Evolutionary conservation across 1,140 invertebrate species (phyloP), one percentile per base, ranked within the genome.

Genomic region (Drosophila neocordata): DNA sequence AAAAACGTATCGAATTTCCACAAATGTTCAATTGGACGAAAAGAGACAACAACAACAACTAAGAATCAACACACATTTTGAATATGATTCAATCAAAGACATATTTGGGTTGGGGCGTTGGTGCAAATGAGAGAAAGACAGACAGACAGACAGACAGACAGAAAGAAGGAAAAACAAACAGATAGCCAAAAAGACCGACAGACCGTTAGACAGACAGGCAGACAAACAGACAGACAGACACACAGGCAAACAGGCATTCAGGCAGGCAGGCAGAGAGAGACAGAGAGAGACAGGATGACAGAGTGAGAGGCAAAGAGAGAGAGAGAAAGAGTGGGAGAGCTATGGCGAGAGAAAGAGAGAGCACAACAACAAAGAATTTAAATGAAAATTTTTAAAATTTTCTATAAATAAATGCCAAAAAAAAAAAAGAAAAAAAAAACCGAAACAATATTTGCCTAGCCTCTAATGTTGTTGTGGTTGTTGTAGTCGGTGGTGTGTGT

Each of bases 41-140:
- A 79, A 89, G 88, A 89, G 88, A 90, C 87, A 79, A 75, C 88
- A 81, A 88, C 76, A 90, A 89, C 66, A 80, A 31, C 69, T 61
- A 84, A 81, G 74, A 78, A 79, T 59, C 67, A 67, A 75, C 77
- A 79, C 72, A 73, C 68, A 79, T 66, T 76, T 79, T 82, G 68
- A 79, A 85, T 85, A 89, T 83, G 82, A 87, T 90, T 85, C 76
- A 90, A 90, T 90, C 81, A 78, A 88, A 91, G 89, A 90, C 89
- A 89, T 91, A 91, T 91, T 91, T 91, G 89, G 89, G 71, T 90
- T 80, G 68, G 82, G 74, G 82, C 82, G 72, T 83, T 81, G 79
- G 79, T 75, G 80, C 76, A 80, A 84, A 79, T 73, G 81, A 79
- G 81, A 69, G 65, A 68, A 31, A 67, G 31, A 64, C 12, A 65